Base-by-base conservation (phyloP, 2,888 invertebrate genomes). In the Hyppa rectilinea region DNA sequence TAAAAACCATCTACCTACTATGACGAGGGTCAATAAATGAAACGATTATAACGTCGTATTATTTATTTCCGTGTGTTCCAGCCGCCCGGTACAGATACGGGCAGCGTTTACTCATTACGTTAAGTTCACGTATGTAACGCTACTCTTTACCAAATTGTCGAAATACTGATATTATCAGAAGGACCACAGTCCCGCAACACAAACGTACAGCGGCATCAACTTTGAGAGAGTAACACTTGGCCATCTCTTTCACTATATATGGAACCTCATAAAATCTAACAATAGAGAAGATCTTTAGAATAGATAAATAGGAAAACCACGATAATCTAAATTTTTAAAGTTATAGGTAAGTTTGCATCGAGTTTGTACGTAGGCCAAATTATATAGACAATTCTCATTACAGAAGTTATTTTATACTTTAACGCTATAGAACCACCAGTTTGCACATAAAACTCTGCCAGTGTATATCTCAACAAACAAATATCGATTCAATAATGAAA, bases 91-190 rank as follows among this genome's bases (percentile, higher is more conserved):
- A 94, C 92, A 95, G 84, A 89, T 87, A 85, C 93, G 92, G 87
- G 92, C 91, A 91, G 89, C 94, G 91, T 91, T 89, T 87, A 92
- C 87, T 91, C 85, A 87, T 90, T 90, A 92, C 76, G 88, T 91
- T 91, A 90, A 93, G 92, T 94, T 95, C 93, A 95, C 94, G 95
- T 93, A 89, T 87, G 88, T 90, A 93, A 95, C 93, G 93, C 95
- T 95, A 95, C 94, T 82, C 82, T 88, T 94, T 94, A 95, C 92
- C 93, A 93, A 95, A 94, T 92, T 94, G 88, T 94, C 92, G 92
- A 95, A 95, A 96, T 95, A 96, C 95, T 95, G 95, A 94, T 95
- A 94, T 94, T 92, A 94, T 92, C 91, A 90, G 92, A 87, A 90
- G 90, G 92, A 90, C 86, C 81, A 85, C 76, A 84, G 88, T 90